These are phyloP conservation scores for Aphodius granarius DNA, from an alignment of 2,888 invertebrate genomes.

Conservation along the genomic window DNA sequence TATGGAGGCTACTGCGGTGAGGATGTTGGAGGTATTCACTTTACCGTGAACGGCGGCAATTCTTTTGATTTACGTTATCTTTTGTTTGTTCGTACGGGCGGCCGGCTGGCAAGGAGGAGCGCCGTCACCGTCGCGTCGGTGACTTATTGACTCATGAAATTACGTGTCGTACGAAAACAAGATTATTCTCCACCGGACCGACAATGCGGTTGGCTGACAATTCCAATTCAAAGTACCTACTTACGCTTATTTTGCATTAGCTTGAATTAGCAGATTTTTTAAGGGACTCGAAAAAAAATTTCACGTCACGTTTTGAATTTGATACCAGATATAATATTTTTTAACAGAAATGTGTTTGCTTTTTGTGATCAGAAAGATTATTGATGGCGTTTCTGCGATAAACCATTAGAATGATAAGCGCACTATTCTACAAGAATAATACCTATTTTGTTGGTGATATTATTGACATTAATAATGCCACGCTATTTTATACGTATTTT, in stretches of 20 bases:
- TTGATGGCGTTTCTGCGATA: no score
- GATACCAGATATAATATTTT: no score
- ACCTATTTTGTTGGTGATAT: no score
- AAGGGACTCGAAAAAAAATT: no score
- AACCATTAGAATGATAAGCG: no score
- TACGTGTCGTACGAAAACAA: conserved; percentile 16
- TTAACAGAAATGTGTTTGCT: no score
- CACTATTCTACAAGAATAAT: no score
- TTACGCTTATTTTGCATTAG: no score
- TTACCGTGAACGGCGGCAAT: conserved; percentile 45
- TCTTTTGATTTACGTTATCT: conserved; percentile 48
- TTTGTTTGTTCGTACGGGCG: conserved; percentile 44
- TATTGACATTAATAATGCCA: neutral
- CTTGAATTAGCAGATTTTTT: no score
- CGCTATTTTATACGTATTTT: neutral
- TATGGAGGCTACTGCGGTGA: neutral
- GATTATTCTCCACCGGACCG: neutral
- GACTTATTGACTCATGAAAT: conserved; percentile 42
- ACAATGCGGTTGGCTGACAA: neutral
- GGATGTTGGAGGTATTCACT: conserved; percentile 40
- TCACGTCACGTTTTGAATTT: no score
- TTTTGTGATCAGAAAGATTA: no score
- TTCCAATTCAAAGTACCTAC: no score
- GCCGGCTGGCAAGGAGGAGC: conserved; percentile 27
- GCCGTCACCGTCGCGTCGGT: conserved; percentile 37